A percentile compares a stretch with the other conserved stretches of the same genome.
Evolutionary conservation across 2,888 invertebrate species (phyloP).

Genomic region (Lepas anatifera): DNA sequence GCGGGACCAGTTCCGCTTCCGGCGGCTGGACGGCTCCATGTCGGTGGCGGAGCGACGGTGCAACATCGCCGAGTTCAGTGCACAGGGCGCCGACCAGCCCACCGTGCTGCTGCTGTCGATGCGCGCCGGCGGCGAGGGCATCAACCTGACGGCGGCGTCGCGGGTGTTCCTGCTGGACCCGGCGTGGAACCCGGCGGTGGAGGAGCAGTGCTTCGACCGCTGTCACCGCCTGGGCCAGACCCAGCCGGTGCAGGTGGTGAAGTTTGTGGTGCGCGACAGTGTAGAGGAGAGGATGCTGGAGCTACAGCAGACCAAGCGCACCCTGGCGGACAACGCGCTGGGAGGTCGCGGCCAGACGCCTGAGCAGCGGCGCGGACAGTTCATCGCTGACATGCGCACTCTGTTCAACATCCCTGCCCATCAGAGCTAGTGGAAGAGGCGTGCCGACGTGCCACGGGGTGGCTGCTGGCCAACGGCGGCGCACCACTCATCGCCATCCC

Average conservation of each 20-base stretch:
- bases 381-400: not conserved
- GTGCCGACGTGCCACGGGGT: too few relatives aligned
- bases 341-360: not conserved
- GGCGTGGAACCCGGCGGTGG: conserved; percentile 19
- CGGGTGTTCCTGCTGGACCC: conserved; percentile 18
- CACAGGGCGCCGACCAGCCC: not conserved
- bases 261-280: conserved; percentile 13
- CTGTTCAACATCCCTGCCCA: conserved; percentile 2
- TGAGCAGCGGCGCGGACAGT: not conserved
- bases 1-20: not conserved
- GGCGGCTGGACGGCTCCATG: conserved; percentile 19
- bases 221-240: conserved; percentile 17
- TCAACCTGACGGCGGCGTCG: conserved; percentile 16
- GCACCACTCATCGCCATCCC: too few relatives aligned
- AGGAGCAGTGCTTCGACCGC: conserved; percentile 19
- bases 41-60: not conserved
- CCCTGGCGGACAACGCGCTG: not conserved
- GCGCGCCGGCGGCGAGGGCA: conserved; percentile 18
- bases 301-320: conserved; percentile 14
- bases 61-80: not conserved
- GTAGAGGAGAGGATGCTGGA: conserved; percentile 18
- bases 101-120: conserved; percentile 16
- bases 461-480: too few relatives aligned
- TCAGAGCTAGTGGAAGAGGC: too few relatives aligned
- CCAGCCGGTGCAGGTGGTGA: conserved; percentile 14